phyloP scores from a whole-genome alignment of 2,797 vertebrate genomes.

The Malurus splendens region DNA sequence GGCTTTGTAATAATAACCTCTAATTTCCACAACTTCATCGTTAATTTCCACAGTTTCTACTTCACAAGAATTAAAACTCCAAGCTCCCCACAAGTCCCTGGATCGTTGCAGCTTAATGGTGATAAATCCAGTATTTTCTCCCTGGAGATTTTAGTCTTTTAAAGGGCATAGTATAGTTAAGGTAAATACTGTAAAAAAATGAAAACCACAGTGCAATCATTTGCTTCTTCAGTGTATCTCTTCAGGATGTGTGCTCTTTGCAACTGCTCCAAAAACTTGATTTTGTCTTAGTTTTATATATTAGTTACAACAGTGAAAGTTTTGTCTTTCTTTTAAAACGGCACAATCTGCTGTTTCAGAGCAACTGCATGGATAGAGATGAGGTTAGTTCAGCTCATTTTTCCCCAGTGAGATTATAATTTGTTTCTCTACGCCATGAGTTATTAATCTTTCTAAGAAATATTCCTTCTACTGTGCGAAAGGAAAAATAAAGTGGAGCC shows the following conservation, averaged over 20 bases:
- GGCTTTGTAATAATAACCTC: slow-evolving; percentile 45
- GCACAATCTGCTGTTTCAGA: neutral
- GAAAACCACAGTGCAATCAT: neutral
- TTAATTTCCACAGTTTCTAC: slow-evolving; percentile 27
- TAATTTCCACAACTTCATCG: slow-evolving; percentile 49
- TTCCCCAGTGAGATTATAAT: neutral
- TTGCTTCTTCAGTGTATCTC: neutral
- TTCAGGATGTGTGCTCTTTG: neutral
- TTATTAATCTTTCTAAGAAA: slow-evolving; percentile 45
- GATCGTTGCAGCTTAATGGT: neutral
- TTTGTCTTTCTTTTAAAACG: neutral
- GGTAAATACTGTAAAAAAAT: neutral
- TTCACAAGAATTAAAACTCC: neutral
- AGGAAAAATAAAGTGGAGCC: slow-evolving; percentile 4
- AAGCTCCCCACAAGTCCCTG: neutral
- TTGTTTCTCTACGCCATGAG: slow-evolving; percentile 15
- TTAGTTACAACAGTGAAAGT: neutral
- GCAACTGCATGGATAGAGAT: neutral
- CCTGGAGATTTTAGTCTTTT: neutral
- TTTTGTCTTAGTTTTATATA: neutral
- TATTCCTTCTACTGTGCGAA: slow-evolving; percentile 31
- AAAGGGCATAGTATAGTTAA: neutral
- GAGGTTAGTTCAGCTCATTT: slow-evolving; percentile 15
- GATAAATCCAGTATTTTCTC: neutral
- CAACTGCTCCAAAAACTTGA: neutral